Base-by-base conservation (phyloP, 2,797 vertebrate species). In the Tinamus major region DNA sequence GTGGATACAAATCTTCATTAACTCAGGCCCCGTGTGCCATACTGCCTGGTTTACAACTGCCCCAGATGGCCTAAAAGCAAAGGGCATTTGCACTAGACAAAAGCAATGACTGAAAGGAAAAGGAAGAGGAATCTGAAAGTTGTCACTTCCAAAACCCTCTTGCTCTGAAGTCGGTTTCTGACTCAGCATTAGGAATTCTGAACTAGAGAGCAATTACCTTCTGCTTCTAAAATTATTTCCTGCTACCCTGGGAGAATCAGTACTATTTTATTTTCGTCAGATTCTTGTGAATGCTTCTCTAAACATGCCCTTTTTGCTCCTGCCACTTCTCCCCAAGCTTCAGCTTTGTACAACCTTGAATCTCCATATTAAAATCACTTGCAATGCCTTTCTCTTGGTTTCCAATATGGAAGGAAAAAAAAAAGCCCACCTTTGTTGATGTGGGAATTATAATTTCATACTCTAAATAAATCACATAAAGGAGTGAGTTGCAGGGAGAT, bases 61-160 rank as follows among this genome's bases (percentile, higher is more conserved):
- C 93, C 80, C 89, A 93, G 94, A 93, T 68, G 91, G 93, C 85
- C 83, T 89, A 74, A 94, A 93, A 93, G 94, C 75, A 91, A 95
- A 91, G 83, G 71, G 92, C 92, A 79, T 70, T 85, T 87, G 84
- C 8, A 4, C 39, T 41, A 17, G 94, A 95, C 94, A 96, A 95
- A 96, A 94, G 93, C 94, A 79, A 64, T 4, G 24, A 44, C 71
- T 93, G 88, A 94, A 90, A 94, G 91, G 68, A 81, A 75, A 59
- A 68, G 68, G 76, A 93, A 44, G 58, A 87, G 23, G 71, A 91
- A 92, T 48, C 10, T 29, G 58, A 64, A 93, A 88, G 89, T 71
- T 91, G 75, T 88, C 61, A 64, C 80, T 85, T 91, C 79, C 64
- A 93, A 93, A 83, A 53, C 48, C 44, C 64, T 91, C 84, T n/a